Evolutionary conservation across 2,888 invertebrate genomes (phyloP), one percentile per base, ranked within the genome.

Genomic region (Pheosia gnoma): DNA sequence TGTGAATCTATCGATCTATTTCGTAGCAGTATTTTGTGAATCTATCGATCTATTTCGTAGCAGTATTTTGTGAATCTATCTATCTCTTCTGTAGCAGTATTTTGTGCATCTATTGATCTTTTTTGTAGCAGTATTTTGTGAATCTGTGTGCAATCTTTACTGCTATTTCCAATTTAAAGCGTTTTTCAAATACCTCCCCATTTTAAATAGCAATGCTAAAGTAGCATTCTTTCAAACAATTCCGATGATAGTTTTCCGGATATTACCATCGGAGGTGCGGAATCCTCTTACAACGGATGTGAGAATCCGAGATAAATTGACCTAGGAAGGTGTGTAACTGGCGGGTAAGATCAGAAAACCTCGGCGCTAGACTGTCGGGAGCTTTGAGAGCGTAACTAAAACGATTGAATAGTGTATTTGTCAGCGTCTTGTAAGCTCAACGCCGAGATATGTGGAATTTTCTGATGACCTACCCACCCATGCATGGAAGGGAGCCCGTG

Each of bases 361-460:
- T 57, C 45, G 25, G 45, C 43, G 11, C 13, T n/a, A 10, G 45
- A 57, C 57, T 9, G 36, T 45, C 10, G 36, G 6, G 10, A 57
- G 45, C 43, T 36, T 45, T 6, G 45, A 25, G 36, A 41, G n/a
- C 9, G 36, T 36, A 36, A 45, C 11, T 45, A 45, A 57, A 57
- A 45, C 41, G 25, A 57, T 57, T 36, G 43, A 57, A 57, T 43
- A 57, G 43, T 36, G 25, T 25, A 25, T 57, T 45, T 57, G 57
- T 57, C 45, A 57, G 57, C 57, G 36, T 57, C 45, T 45, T 45
- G 57, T 45, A 6, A 55, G 57, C 11, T 36, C 57, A 54, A 8
- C 11, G 8, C 38, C 38, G 54, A 36, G 25, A 38, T 6, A n/a
- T 54, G 54, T 54, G 54, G 5, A 38, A 8, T 11, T 38, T 11